A percentile compares a stretch with the other conserved stretches of the same genome.
Conservation (phyloP, 2,888 invertebrate species). For the Ophioninae sp. region DNA sequence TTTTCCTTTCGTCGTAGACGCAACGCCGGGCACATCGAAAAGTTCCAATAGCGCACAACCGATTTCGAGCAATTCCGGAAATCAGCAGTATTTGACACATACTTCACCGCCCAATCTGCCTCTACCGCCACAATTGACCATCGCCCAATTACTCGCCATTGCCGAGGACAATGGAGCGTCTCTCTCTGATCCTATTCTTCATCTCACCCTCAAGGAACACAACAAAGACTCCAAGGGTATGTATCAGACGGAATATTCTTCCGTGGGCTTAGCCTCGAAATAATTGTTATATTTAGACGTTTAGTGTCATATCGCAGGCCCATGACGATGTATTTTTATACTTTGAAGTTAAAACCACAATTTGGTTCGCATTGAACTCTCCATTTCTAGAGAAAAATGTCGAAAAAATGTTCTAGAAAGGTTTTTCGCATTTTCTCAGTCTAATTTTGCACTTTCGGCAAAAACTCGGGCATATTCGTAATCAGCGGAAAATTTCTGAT, state of each 20-base stretch:
- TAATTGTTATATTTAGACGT: too few relatives aligned
- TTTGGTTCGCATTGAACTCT: too few relatives aligned
- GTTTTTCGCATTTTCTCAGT: too few relatives aligned
- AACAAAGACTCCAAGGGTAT: slow-evolving; percentile 77
- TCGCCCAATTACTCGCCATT: slow-evolving; percentile 84
- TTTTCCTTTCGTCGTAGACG: slow-evolving; percentile 51
- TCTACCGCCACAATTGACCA: slow-evolving; percentile 83
- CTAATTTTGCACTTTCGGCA: too few relatives aligned
- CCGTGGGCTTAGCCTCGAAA: too few relatives aligned
- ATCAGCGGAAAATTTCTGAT: too few relatives aligned
- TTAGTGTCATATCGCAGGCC: too few relatives aligned
- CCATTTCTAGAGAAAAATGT: too few relatives aligned
- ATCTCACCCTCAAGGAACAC: slow-evolving; percentile 75
- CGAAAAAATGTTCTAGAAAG: too few relatives aligned
- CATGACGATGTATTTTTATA: too few relatives aligned
- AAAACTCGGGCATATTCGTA: too few relatives aligned
- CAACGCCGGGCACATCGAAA: slow-evolving; percentile 53
- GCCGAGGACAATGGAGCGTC: slow-evolving; percentile 82
- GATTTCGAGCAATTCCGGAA: slow-evolving; percentile 76
- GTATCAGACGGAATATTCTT: slow-evolving; percentile 1
- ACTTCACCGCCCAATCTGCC: slow-evolving; percentile 81
- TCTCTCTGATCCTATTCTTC: slow-evolving; percentile 82
- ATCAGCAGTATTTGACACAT: slow-evolving; percentile 81
- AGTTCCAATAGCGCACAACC: slow-evolving; percentile 72
- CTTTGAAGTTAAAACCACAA: too few relatives aligned